These are phyloP conservation scores for Dryobota labecula DNA, from an alignment of 2,888 invertebrate genomes.

Conservation along the genomic window DNA sequence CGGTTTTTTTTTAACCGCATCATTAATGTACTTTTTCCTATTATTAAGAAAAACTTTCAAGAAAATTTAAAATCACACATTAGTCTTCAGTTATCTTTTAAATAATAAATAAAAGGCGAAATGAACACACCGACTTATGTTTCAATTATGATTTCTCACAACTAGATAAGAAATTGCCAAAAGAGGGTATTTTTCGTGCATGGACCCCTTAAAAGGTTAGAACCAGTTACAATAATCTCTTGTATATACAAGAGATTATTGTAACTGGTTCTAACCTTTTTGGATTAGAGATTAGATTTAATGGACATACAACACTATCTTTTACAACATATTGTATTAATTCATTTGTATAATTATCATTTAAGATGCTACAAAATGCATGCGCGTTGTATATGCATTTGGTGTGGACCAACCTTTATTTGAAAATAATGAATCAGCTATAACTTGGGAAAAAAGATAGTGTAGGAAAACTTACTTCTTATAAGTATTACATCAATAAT, in stretches of 20 bases:
- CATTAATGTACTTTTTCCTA: background rate
- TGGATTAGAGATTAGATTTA: too few species aligned
- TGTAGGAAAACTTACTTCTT: background rate
- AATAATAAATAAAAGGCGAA: background rate
- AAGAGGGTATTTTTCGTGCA: background rate
- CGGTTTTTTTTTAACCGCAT: too few species aligned
- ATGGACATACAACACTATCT: background rate
- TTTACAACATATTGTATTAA: conserved; percentile 18
- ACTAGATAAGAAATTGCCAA: background rate
- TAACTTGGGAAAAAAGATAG: background rate
- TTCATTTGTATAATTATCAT: background rate
- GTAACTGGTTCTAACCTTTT: too few species aligned
- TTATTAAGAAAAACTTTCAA: background rate
- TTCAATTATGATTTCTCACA: background rate
- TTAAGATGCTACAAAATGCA: background rate
- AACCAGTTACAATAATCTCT: conserved; percentile 1
- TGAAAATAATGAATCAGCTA: background rate
- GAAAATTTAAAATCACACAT: background rate
- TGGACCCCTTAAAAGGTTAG: background rate
- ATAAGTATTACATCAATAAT: background rate
- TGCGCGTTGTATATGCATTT: background rate
- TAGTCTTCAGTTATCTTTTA: background rate
- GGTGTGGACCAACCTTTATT: background rate
- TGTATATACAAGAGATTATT: too few species aligned
- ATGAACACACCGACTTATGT: background rate